phyloP scores from a whole-genome alignment of 2,888 invertebrate species.

The Spodoptera littoralis region DNA sequence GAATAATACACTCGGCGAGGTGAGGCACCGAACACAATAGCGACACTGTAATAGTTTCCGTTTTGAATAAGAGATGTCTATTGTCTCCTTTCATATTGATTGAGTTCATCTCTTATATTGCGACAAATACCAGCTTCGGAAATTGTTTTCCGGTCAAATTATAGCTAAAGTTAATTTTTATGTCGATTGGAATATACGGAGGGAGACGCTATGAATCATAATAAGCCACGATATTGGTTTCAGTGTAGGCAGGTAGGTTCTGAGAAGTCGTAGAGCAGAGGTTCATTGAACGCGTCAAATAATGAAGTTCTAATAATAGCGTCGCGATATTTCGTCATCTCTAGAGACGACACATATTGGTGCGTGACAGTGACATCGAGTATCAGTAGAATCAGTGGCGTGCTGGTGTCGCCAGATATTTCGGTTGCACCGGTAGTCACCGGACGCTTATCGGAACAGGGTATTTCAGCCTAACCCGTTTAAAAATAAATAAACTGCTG shows the following conservation, averaged over 20 bases:
- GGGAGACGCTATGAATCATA: constrained; percentile 48
- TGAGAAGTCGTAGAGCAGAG: constrained; percentile 49
- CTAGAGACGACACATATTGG: constrained; percentile 69
- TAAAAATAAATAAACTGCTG: constrained; percentile 85
- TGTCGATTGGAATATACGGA: constrained; percentile 49
- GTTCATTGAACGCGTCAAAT: constrained; percentile 78
- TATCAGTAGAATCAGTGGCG: constrained; percentile 74
- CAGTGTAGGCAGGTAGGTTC: constrained; percentile 54
- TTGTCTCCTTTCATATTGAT: constrained; percentile 87
- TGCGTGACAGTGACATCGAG: constrained; percentile 76
- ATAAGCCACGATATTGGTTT: constrained; percentile 53
- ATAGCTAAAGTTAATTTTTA: constrained; percentile 63
- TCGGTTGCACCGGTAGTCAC: constrained; percentile 69
- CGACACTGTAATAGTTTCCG: constrained; percentile 87
- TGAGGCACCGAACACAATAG: constrained; percentile 85
- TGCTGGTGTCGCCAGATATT: constrained; percentile 72
- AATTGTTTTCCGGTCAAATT: constrained; percentile 73
- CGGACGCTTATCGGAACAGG: constrained; percentile 82
- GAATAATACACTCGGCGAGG: constrained; percentile 84
- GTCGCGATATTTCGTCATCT: constrained; percentile 76
- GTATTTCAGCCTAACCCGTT: constrained; percentile 83
- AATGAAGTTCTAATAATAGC: constrained; percentile 81
- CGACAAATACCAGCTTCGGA: constrained; percentile 69
- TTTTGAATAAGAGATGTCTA: constrained; percentile 85
- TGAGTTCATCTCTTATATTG: constrained; percentile 77